A percentile compares a stretch with the other conserved stretches of the same genome.
These are phyloP conservation scores for Ctena decussata DNA, from an alignment of 2,888 invertebrate genomes.

Conservation along the genomic window DNA sequence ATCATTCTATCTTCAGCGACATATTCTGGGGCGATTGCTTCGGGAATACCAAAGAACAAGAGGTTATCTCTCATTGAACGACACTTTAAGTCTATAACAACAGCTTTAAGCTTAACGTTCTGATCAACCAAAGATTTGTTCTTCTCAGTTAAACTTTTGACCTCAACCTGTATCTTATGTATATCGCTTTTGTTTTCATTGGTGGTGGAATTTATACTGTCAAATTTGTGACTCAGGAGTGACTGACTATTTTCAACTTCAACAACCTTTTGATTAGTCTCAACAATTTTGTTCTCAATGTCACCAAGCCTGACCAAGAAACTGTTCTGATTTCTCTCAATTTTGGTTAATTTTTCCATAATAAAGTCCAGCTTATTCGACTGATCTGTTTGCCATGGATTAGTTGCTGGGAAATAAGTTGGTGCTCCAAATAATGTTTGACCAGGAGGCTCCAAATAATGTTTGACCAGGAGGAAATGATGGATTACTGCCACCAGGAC, in stretches of 20 bases:
- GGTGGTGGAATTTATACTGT: background rate
- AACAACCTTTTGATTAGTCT: background rate
- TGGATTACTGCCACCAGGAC: background rate
- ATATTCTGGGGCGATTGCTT: background rate
- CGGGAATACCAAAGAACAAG: slow-evolving; percentile 11
- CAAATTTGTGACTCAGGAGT: slow-evolving; percentile 14
- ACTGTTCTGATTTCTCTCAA: background rate
- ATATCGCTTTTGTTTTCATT: background rate
- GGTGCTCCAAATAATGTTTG: background rate
- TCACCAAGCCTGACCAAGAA: background rate
- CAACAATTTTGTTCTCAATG: background rate
- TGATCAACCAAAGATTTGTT: background rate
- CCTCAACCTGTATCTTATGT: background rate
- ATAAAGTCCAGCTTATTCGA: background rate
- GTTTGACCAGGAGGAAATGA: no score
- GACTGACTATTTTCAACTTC: slow-evolving; percentile 20
- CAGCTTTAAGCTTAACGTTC: slow-evolving; percentile 2
- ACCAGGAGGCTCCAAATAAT: no score
- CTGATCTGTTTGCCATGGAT: background rate
- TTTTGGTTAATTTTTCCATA: background rate
- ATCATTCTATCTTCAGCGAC: background rate
- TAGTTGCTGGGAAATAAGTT: background rate
- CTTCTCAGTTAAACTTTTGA: background rate
- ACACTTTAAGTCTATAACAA: slow-evolving; percentile 18
- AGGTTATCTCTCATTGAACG: slow-evolving; percentile 27